Evolutionary conservation across 2,888 invertebrate species (phyloP).

Genomic region (Dione vanillae): DNA sequence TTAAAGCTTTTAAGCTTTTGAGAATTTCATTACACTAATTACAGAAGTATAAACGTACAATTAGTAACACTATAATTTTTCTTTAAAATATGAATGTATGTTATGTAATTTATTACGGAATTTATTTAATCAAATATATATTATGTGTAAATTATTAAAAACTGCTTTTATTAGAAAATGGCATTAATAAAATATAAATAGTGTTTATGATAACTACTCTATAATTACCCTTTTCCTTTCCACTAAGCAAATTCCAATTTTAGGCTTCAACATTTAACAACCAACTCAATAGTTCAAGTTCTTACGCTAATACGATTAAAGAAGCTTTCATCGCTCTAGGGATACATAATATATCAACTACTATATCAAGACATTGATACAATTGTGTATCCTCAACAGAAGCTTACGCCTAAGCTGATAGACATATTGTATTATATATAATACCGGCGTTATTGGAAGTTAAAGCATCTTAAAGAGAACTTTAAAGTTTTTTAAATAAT

Average conservation of each 20-base stretch:
- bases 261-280: conserved; percentile 24
- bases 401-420: conserved; percentile 5
- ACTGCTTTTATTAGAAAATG: too few species aligned
- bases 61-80: neutral
- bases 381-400: neutral
- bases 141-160: too few species aligned
- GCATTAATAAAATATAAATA: too few species aligned
- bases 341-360: conserved; percentile 8
- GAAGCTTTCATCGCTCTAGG: conserved; percentile 18
- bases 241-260: too few species aligned
- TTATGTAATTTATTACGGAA: too few species aligned
- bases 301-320: conserved; percentile 30
- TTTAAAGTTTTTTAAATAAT: too few species aligned
- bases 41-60: neutral
- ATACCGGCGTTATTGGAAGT: neutral
- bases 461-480: neutral
- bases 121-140: too few species aligned
- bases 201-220: too few species aligned
- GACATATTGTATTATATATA: neutral
- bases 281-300: conserved; percentile 12
- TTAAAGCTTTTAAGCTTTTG: neutral
- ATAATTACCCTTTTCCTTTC: too few species aligned
- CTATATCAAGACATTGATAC: conserved; percentile 7
- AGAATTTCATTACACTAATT: neutral
- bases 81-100: neutral